Conservation (phyloP, 1,140 invertebrate genomes). For the Cyrtorhinus lividipennis region DNA sequence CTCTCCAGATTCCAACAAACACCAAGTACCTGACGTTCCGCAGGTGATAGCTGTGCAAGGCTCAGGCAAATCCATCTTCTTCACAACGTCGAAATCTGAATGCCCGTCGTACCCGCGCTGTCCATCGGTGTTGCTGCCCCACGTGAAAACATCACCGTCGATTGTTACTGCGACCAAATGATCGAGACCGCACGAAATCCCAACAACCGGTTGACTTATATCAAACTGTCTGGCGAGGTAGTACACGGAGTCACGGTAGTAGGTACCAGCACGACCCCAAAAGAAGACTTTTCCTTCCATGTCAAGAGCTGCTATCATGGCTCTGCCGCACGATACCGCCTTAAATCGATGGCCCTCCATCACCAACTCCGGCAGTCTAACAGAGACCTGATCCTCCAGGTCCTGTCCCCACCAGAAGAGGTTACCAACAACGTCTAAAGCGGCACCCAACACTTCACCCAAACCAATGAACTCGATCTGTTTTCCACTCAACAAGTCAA, state of each 20-base stretch:
- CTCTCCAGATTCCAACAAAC: neutral
- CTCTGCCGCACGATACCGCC: neutral
- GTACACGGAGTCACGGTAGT: neutral
- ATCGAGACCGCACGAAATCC: neutral
- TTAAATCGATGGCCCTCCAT: neutral
- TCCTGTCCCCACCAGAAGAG: neutral
- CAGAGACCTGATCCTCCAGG: neutral
- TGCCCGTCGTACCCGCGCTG: neutral
- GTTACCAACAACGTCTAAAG: neutral
- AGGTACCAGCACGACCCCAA: neutral
- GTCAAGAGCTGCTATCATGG: neutral
- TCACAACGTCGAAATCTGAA: neutral
- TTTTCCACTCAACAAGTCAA: neutral
- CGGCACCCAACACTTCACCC: neutral
- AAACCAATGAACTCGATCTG: neutral
- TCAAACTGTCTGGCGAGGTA: neutral
- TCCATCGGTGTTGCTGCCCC: neutral
- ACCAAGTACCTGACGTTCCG: neutral
- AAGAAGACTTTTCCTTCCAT: neutral
- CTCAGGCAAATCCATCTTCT: neutral
- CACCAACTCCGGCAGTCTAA: neutral
- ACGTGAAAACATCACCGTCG: neutral
- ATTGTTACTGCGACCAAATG: neutral
- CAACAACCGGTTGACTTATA: neutral
- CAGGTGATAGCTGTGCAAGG: neutral